Conservation (phyloP, 2,113 vertebrate species). For the Tichodroma muraria region DNA sequence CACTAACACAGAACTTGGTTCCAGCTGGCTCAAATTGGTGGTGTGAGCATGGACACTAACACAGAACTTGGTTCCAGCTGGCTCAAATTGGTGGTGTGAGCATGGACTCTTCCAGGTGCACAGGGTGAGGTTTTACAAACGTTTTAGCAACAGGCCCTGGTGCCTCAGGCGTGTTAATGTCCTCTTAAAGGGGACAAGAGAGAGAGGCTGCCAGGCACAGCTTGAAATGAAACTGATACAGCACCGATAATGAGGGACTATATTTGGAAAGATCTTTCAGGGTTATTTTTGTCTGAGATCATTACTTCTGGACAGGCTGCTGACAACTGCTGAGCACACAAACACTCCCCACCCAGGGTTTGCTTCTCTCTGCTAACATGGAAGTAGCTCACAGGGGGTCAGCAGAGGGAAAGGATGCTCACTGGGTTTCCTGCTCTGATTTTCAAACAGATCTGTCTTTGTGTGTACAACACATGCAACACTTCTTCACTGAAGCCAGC, state of each 20-base stretch:
- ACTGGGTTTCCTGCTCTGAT: background rate
- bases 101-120: background rate
- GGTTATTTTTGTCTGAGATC: constrained; percentile 28
- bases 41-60: no score
- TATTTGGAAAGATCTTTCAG: constrained; percentile 31
- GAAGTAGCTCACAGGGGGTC: background rate
- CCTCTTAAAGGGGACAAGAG: background rate
- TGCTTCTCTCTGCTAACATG: background rate
- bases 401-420: background rate
- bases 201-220: background rate
- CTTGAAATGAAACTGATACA: constrained; percentile 26
- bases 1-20: background rate
- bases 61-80: background rate
- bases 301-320: constrained; percentile 5
- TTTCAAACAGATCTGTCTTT: background rate
- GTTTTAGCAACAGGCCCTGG: background rate
- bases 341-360: background rate
- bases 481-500: background rate
- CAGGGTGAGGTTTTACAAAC: background rate
- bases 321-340: background rate
- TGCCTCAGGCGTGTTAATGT: background rate
- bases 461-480: background rate
- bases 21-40: background rate
- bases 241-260: constrained; percentile 1
- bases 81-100: background rate